A percentile compares a stretch with the other conserved stretches of the same genome.
phyloP scores from a whole-genome alignment of 2,797 vertebrate species.

The Molossus alvarezi region DNA sequence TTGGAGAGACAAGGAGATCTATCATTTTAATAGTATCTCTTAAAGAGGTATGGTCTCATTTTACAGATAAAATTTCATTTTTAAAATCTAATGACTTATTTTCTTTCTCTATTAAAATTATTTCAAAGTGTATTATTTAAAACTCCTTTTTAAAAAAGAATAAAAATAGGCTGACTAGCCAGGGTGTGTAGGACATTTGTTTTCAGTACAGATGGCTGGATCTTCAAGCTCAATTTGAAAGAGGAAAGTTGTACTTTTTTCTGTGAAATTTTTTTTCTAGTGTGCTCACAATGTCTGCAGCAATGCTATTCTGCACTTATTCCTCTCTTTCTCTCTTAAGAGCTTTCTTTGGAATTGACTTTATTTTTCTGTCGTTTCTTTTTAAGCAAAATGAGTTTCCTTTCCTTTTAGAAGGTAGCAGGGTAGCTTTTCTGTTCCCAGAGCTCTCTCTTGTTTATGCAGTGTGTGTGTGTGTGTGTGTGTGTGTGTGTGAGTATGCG shows the following conservation, averaged over 20 bases:
- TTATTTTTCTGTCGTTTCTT: neutral
- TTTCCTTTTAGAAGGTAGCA: neutral
- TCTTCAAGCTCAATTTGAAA: slow-evolving; percentile 43
- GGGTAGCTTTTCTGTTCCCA: neutral
- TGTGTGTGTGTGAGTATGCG: neutral
- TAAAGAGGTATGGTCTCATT: neutral
- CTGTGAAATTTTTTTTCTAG: neutral
- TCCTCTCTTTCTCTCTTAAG: neutral
- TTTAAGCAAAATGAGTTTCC: slow-evolving; percentile 16
- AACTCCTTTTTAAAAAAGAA: neutral
- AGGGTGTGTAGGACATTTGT: neutral
- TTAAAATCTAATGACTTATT: neutral
- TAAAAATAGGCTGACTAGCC: neutral
- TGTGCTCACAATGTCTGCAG: neutral
- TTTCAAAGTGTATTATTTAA: slow-evolving; percentile 6
- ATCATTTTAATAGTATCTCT: slow-evolving; percentile 49
- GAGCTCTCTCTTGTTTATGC: neutral
- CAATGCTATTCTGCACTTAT: neutral
- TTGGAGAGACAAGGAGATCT: neutral
- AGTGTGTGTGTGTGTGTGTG: neutral
- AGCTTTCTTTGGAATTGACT: neutral
- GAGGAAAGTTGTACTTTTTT: slow-evolving; percentile 1
- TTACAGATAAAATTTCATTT: slow-evolving; percentile 39
- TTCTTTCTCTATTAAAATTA: slow-evolving; percentile 22
- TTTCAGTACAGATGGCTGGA: neutral